Evolutionary conservation across 1,140 invertebrate genomes (phyloP).

Genomic region (Drosophila tristis): DNA sequence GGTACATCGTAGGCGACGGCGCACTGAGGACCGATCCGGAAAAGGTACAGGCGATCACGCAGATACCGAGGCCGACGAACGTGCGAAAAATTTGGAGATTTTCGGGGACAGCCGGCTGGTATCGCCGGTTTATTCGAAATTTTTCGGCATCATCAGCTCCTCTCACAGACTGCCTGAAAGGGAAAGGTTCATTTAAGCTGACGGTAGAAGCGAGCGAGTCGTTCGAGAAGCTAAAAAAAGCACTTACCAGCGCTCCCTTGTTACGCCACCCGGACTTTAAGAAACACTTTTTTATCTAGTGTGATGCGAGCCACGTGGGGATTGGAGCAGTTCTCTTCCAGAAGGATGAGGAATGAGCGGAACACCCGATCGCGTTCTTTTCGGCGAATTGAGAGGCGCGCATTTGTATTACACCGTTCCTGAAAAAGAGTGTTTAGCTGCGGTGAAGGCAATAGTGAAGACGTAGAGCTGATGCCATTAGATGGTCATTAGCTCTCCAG

Average conservation of each 20-base stretch:
- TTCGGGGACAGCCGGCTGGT: constrained; percentile 70
- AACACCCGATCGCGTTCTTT: constrained; percentile 75
- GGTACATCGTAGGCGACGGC: constrained; percentile 23
- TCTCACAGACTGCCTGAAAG: constrained; percentile 51
- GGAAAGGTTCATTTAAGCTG: background rate
- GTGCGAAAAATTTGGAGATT: constrained; percentile 24
- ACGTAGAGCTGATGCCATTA: constrained; percentile 5
- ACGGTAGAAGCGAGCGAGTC: background rate
- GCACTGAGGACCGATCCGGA: constrained; percentile 6
- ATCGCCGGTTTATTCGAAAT: constrained; percentile 73
- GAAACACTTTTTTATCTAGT: constrained; percentile 35
- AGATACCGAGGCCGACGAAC: background rate
- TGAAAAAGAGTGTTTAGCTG: constrained; percentile 19
- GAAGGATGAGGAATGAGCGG: constrained; percentile 35
- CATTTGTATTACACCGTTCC: constrained; percentile 31
- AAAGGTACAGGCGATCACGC: background rate
- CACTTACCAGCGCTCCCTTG: constrained; percentile 30
- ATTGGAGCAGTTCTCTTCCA: constrained; percentile 63
- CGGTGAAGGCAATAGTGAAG: constrained; percentile 3
- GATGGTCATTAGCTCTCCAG: background rate
- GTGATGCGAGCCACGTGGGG: constrained; percentile 46
- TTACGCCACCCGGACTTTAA: constrained; percentile 41
- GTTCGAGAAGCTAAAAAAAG: constrained; percentile 7
- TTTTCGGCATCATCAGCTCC: constrained; percentile 37
- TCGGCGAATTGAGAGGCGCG: constrained; percentile 58